Percentiles rank a stretch among this genome's conserved stretches.
Conservation (phyloP, 2,113 vertebrate species). For the Podarcis cretensis region DNA sequence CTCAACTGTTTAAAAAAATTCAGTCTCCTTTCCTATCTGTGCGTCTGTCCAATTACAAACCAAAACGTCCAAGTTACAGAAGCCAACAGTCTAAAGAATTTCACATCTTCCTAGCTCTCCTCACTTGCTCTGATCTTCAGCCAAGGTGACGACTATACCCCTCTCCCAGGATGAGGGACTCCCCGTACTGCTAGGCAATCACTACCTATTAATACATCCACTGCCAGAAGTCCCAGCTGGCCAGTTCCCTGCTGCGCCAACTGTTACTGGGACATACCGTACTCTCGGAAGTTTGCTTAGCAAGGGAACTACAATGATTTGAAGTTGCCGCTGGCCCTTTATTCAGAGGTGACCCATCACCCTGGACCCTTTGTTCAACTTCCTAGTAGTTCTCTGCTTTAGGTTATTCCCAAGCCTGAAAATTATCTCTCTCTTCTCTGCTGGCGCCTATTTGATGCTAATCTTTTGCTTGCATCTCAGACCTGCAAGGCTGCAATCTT, state of each 20-base stretch:
- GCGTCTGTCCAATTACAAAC: background rate
- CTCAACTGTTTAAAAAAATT: background rate
- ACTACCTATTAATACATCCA: rapidly evolving
- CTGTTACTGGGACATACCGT: background rate
- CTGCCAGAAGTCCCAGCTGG: background rate
- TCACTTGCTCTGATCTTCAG: rapidly evolving
- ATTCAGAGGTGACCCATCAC: background rate
- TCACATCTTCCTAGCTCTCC: background rate
- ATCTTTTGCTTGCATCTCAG: background rate
- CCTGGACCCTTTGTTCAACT: background rate
- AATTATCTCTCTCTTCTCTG: background rate
- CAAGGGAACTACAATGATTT: background rate
- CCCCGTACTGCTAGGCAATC: rapidly evolving
- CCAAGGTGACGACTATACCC: background rate
- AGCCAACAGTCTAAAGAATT: background rate
- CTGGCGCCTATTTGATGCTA: background rate
- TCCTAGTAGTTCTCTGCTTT: too few relatives aligned
- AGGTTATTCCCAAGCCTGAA: background rate
- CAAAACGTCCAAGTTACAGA: background rate
- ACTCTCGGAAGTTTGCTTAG: background rate
- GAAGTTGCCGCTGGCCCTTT: background rate
- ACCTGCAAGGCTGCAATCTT: background rate
- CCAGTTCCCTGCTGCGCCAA: background rate
- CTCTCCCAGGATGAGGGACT: too few relatives aligned
- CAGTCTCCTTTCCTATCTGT: too few relatives aligned